A percentile compares a stretch with the other conserved stretches of the same genome.
These are phyloP conservation scores for Heliconius hortense DNA, from an alignment of 2,888 invertebrate species.

Conservation along the genomic window DNA sequence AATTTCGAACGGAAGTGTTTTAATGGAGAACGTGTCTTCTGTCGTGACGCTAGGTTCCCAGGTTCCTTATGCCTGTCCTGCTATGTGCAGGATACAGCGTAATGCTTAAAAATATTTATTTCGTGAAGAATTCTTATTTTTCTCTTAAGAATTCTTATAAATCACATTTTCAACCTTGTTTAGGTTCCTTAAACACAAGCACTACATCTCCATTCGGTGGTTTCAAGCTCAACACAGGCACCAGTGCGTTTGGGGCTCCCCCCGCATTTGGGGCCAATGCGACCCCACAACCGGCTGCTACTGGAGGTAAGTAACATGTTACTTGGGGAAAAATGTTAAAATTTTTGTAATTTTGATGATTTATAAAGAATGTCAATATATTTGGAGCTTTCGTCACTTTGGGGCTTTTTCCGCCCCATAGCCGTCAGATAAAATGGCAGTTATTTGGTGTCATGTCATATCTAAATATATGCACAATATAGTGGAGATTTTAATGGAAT, in stretches of 20 bases:
- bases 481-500: no score
- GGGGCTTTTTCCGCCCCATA: no score
- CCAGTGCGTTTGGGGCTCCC: conserved; percentile 85
- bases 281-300: conserved; percentile 58
- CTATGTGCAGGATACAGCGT: no score
- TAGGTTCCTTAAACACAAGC: conserved; percentile 66
- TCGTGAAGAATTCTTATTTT: neutral
- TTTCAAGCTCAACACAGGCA: conserved; percentile 78
- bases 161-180: neutral
- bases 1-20: neutral
- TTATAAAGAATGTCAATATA: no score
- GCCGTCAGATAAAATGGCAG: no score
- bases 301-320: conserved; percentile 57
- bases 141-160: no score
- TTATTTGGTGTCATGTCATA: no score
- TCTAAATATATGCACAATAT: no score
- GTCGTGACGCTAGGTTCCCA: neutral
- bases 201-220: conserved; percentile 79
- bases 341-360: neutral
- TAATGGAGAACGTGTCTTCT: neutral
- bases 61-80: neutral
- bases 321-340: neutral
- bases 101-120: neutral
- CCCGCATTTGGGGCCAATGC: conserved; percentile 86
- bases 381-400: no score